Evolutionary conservation across 2,113 vertebrate genomes (phyloP), one percentile per base, ranked within the genome.

Genomic region (Ranitomeya imitator): DNA sequence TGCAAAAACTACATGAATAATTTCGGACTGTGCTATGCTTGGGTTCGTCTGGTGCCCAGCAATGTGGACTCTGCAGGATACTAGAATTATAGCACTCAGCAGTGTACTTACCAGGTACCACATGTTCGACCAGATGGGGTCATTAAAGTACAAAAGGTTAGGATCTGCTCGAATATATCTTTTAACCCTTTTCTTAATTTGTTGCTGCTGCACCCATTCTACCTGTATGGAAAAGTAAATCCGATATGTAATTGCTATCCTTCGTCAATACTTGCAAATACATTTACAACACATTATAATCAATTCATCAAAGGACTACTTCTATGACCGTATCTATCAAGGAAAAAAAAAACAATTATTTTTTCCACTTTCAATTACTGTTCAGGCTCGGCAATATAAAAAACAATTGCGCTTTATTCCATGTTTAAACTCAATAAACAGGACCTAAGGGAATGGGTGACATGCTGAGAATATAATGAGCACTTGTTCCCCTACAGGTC

Each of bases 61-160:
- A 63, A 16, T 61, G 15, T 9, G 21, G 26, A 26, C 79, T 79
- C 78, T 61, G 26, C 37, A 19, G 10, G 37, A 52, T 52, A 51
- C 7, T 52, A 76, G 73, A 76, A 76, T 21, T 52, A 51, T 52
- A 52, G 73, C 45, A 52, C 2, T 52, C 45, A 7, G 57, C 26
- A 45, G 55, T 78, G 90, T 86, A 96, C 97, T 95, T 91, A 99
- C 97, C 94, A 98, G 94, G 91, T 98, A 99, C 97, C 97, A 99
- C 97, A 98, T 98, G 94, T 95, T 96, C 83, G 97, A 96, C 97
- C 97, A 99, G 89, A 97, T 96, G 0, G 97, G 96, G 91, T 99
- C 97, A 0, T 96, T 97, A 93, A 99, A 98, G 82, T 96, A 91
- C 86, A 95, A 69, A 12, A 93, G 80, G 0, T 92, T 93, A 0